Conservation (phyloP, 2,888 invertebrate genomes). For the Lasiommata megera region DNA sequence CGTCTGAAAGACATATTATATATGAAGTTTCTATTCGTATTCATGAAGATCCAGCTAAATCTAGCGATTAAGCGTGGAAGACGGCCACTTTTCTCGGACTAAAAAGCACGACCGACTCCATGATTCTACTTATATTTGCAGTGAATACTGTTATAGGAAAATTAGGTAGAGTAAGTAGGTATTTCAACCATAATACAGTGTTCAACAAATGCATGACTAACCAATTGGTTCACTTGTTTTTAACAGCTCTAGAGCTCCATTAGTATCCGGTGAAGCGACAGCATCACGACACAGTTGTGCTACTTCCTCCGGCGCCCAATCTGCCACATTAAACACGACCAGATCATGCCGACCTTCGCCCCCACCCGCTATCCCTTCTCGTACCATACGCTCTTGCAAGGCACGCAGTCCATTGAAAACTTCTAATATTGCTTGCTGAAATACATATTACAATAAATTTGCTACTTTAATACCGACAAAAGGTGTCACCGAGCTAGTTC, state of each 20-base stretch:
- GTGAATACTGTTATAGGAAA: no score
- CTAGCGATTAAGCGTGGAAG: no score
- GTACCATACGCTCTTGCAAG: conserved; percentile 56
- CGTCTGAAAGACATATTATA: conserved; percentile 53
- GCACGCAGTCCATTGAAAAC: conserved; percentile 54
- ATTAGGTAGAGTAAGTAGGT: no score
- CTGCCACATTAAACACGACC: conserved; percentile 66
- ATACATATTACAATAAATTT: background rate
- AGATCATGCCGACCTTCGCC: conserved; percentile 58
- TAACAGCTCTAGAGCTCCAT: conserved; percentile 52
- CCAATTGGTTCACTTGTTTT: conserved; percentile 51
- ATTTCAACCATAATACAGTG: no score
- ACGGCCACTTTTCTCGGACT: no score
- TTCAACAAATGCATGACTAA: conserved; percentile 30
- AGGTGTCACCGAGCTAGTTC: no score
- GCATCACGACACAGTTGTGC: conserved; percentile 60
- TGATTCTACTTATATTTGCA: no score
- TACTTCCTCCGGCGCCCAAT: conserved; percentile 68
- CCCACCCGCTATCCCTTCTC: conserved; percentile 50
- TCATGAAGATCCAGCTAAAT: no score
- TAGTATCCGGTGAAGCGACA: conserved; percentile 42
- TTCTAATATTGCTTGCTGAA: conserved; percentile 64
- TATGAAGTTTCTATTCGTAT: no score
- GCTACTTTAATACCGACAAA: no score
- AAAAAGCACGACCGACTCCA: no score